Conservation (phyloP, 2,113 vertebrate species). For the Upupa epops region DNA sequence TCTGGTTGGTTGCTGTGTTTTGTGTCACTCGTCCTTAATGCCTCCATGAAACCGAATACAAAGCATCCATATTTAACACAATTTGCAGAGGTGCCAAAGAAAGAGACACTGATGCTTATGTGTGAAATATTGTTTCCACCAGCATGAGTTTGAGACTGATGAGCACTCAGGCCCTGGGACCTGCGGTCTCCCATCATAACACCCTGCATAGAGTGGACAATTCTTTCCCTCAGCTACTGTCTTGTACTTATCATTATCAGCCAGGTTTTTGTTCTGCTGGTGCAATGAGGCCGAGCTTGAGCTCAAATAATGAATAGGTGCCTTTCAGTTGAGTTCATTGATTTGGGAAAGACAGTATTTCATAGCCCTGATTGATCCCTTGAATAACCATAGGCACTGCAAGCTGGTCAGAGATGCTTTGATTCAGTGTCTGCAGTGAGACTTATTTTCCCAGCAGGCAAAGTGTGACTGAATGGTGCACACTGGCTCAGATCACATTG, state of each 20-base stretch:
- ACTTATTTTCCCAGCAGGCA: neutral
- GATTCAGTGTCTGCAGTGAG: neutral
- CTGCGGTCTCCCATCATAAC: neutral
- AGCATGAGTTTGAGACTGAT: neutral
- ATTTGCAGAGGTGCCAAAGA: neutral
- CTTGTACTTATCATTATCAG: neutral
- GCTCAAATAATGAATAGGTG: slow-evolving; percentile 1
- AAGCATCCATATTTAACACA: fast-evolving
- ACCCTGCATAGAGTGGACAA: neutral
- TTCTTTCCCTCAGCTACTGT: neutral
- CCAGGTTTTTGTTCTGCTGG: neutral
- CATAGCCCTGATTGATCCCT: slow-evolving; percentile 24
- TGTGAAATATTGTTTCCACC: neutral
- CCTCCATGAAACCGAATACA: neutral
- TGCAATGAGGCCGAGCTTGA: neutral
- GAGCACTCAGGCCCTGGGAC: neutral
- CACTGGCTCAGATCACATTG: neutral
- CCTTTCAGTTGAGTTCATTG: slow-evolving; percentile 31
- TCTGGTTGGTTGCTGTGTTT: neutral
- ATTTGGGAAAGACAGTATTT: slow-evolving; percentile 19
- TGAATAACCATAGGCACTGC: neutral
- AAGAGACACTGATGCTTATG: neutral
- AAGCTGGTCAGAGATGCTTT: neutral
- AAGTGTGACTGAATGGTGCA: neutral
- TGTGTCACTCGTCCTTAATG: neutral